Evolutionary conservation across 2,113 vertebrate species (phyloP).

Genomic region (Entomyzon cyanotis): DNA sequence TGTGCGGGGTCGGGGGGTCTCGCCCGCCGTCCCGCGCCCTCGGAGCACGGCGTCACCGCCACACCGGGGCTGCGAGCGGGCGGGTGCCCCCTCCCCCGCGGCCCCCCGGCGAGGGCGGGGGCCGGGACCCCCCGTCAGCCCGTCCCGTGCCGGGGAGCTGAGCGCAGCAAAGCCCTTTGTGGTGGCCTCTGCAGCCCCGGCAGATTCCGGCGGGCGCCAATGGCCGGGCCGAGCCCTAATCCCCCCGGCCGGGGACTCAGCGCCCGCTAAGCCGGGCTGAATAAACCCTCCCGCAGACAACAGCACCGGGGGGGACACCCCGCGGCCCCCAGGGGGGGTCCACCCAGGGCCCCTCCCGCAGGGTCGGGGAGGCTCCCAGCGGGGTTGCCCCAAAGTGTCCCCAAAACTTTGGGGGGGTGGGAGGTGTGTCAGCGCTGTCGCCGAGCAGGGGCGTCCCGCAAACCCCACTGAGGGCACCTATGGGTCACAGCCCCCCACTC

Average conservation of each 20-base stretch:
- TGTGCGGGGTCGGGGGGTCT: background rate
- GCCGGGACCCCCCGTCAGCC: background rate
- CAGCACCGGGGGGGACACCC: background rate
- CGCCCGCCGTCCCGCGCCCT: accelerated
- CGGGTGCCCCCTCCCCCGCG: background rate
- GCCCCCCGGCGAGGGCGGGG: background rate
- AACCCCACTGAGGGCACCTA: background rate
- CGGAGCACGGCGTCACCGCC: accelerated
- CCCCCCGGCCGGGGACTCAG: constrained; percentile 27
- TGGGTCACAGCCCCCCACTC: background rate
- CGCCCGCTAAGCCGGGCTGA: constrained; percentile 26
- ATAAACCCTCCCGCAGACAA: constrained; percentile 4
- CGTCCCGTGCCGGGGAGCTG: constrained; percentile 36
- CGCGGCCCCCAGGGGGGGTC: background rate
- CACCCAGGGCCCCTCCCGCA: background rate
- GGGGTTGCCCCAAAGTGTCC: background rate
- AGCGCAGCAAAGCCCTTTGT: constrained; percentile 62
- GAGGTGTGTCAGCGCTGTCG: background rate
- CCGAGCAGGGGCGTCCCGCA: background rate
- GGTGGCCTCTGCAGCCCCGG: constrained; percentile 23
- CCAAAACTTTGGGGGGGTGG: background rate
- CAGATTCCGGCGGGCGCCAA: constrained; percentile 38
- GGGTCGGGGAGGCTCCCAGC: background rate
- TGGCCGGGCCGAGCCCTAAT: constrained; percentile 7
- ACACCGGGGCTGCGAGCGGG: background rate